Conservation (phyloP, 2,888 invertebrate genomes). For the Glaucopsyche alexis region DNA sequence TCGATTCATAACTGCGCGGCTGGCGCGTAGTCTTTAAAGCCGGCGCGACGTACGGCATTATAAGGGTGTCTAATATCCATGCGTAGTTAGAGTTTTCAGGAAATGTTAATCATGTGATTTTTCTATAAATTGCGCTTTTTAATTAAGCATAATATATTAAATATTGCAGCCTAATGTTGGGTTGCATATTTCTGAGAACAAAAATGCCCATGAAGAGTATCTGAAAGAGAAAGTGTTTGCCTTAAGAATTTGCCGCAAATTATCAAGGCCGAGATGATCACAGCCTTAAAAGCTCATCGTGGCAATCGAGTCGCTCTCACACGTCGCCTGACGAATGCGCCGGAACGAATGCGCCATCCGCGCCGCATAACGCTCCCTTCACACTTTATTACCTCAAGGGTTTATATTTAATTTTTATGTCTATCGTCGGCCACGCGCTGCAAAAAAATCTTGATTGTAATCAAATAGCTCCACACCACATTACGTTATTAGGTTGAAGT, state of each 20-base stretch:
- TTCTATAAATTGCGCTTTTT: no score
- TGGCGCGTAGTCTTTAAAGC: no score
- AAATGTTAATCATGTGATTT: no score
- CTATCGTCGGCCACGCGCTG: conserved; percentile 30
- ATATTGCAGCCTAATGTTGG: no score
- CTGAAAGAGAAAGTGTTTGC: background rate
- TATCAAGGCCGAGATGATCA: conserved; percentile 2
- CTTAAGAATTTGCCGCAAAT: background rate
- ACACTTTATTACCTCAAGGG: conserved; percentile 37
- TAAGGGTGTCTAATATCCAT: no score
- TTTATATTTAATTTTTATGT: conserved; percentile 36
- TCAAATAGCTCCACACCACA: conserved; percentile 41
- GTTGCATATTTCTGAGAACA: background rate
- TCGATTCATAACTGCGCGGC: no score
- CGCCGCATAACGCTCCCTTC: conserved; percentile 37
- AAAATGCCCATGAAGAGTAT: background rate
- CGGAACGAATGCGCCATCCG: conserved; percentile 38
- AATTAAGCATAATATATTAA: no score
- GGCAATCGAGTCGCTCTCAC: conserved; percentile 42
- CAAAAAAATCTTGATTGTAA: conserved; percentile 32
- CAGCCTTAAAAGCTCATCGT: conserved; percentile 25
- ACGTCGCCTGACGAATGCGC: conserved; percentile 60
- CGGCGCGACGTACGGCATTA: no score
- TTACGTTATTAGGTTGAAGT: conserved; percentile 34
- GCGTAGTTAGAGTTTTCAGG: no score